phyloP scores from a whole-genome alignment of 2,797 vertebrate species.

The Podarcis siculus region DNA sequence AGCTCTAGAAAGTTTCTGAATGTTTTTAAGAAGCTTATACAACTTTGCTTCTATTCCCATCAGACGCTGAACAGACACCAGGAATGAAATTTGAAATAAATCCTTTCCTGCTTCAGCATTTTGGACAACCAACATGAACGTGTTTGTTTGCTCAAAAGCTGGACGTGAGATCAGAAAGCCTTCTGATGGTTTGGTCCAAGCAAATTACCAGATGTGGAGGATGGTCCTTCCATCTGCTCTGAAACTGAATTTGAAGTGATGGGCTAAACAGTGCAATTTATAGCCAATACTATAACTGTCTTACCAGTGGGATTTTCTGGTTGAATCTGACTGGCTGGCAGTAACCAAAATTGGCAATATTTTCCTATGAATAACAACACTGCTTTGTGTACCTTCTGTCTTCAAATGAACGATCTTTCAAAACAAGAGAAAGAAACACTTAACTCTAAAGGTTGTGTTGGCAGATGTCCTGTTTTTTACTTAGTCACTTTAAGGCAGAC shows the following conservation, averaged over 20 bases:
- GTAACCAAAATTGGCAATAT: background rate
- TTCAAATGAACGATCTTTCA: background rate
- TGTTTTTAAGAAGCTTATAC: background rate
- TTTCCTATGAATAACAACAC: slow-evolving; percentile 29
- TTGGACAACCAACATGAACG: slow-evolving; percentile 1
- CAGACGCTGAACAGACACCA: background rate
- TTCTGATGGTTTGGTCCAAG: slow-evolving; percentile 17
- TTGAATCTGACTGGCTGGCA: slow-evolving; percentile 23
- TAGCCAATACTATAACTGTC: background rate
- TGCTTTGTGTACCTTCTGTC: background rate
- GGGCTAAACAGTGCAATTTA: slow-evolving; percentile 50
- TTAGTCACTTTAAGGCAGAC: slow-evolving; percentile 25
- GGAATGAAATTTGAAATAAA: slow-evolving; percentile 18
- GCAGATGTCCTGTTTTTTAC: slow-evolving; percentile 5
- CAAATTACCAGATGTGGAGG: slow-evolving; percentile 40
- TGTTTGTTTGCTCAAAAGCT: background rate
- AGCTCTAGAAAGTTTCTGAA: background rate
- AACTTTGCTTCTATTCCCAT: background rate
- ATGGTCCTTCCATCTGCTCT: slow-evolving; percentile 10
- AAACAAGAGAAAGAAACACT: background rate
- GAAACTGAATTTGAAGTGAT: slow-evolving; percentile 25
- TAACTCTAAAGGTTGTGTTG: slow-evolving; percentile 16
- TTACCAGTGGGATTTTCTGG: background rate
- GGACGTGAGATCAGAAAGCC: background rate
- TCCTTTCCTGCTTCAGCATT: background rate